Conservation (phyloP, 2,113 vertebrate species). For the Pterocles gutturalis region DNA sequence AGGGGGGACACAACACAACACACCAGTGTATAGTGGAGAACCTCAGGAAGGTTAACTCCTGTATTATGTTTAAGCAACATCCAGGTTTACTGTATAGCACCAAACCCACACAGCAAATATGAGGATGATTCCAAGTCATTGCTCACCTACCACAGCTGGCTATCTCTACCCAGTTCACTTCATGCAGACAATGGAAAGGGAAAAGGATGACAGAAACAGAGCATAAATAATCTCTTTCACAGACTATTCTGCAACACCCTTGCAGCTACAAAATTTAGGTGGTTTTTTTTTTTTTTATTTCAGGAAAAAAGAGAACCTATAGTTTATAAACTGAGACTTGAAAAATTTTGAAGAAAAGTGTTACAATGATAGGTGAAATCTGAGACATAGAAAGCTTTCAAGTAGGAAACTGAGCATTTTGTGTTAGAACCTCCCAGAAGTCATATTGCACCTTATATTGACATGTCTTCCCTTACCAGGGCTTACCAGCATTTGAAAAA, state of each 20-base stretch:
- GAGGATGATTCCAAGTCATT: background rate
- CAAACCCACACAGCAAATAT: background rate
- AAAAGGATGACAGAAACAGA: background rate
- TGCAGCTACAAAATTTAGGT: background rate
- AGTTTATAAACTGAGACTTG: background rate
- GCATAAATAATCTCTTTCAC: background rate
- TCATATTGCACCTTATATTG: background rate
- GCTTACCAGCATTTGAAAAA: background rate
- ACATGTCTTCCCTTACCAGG: background rate
- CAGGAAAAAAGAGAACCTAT: background rate
- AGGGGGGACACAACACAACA: background rate
- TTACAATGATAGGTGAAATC: background rate
- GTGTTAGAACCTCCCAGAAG: background rate
- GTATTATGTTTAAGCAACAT: background rate
- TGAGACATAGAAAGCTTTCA: background rate
- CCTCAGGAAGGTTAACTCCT: background rate
- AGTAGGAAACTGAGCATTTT: background rate
- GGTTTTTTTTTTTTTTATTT: background rate
- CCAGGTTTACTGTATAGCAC: background rate
- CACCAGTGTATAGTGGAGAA: background rate
- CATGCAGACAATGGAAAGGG: background rate
- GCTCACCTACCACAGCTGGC: background rate
- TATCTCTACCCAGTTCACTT: background rate
- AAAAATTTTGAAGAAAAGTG: background rate
- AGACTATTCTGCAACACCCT: background rate